These are phyloP conservation scores for Gortyna flavago DNA, from an alignment of 2,888 invertebrate species.

Conservation along the genomic window DNA sequence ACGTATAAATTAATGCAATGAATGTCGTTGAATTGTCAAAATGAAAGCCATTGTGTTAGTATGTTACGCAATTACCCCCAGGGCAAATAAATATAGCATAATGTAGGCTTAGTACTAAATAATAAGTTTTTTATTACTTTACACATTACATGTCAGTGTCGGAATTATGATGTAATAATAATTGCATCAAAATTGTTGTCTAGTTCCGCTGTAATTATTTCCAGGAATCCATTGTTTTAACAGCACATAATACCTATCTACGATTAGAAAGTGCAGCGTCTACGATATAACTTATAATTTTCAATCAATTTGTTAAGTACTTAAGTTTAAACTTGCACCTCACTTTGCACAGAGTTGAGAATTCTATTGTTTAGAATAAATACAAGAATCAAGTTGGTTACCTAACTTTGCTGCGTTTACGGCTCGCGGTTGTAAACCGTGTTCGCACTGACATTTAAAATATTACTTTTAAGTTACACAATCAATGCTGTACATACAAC, in stretches of 20 bases:
- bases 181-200: constrained; percentile 11
- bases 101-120: not conserved
- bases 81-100: not conserved
- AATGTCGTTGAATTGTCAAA: not conserved
- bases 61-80: not conserved
- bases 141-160: not conserved
- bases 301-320: constrained; percentile 24
- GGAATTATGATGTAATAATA: constrained; percentile 23
- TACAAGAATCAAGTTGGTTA: constrained; percentile 56
- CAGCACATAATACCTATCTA: constrained; percentile 15
- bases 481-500: constrained; percentile 48
- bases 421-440: constrained; percentile 35
- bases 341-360: constrained; percentile 19
- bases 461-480: constrained; percentile 61
- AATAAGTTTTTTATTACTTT: not conserved
- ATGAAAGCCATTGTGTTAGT: not conserved
- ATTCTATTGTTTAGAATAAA: constrained; percentile 57
- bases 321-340: constrained; percentile 9
- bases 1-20: not conserved
- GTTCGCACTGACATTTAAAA: constrained; percentile 65
- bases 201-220: constrained; percentile 28
- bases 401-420: constrained; percentile 48
- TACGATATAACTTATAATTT: constrained; percentile 28
- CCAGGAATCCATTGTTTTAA: constrained; percentile 22
- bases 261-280: constrained; percentile 34